Evolutionary conservation across 64 coral and sea anemone species (phyloP), one percentile per base, ranked within the genome.

Genomic region (Pachyseris speciosa): DNA sequence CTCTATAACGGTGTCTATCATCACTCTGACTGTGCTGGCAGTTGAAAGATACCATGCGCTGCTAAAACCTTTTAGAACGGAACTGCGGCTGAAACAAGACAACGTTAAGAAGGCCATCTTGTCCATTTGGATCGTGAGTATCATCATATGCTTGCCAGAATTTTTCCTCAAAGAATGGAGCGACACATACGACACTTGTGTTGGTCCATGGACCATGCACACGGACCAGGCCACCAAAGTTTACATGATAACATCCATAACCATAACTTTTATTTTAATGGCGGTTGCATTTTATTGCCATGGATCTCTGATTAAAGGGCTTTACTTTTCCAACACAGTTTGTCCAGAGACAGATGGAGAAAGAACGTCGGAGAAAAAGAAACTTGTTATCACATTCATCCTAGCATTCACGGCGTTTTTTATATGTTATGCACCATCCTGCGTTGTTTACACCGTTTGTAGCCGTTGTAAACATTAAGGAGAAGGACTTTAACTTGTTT

Each of bases 301-400:
- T 28, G 22, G 53, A 42, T 58, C 33, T 24, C 60, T 88, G 12
- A 63, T 88, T 22, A 55, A 43, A 57, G 51, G 69, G 26, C 37
- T 88, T 32, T 88, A 88, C 37, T 75, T 88, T 4, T 27, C 34
- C 41, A 88, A 88, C 19, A 75, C 86, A 12, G 42, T 88, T 17
- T 74, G 47, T 27, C 31, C 25, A 37, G 9, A 50, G 16, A 27
- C 47, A 31, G n/a, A 26, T 38, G 33, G 27, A 51, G 48, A 61
- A 31, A 39, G 86, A 76, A 28, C 20, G 33, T 1, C 86, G 20
- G 38, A 72, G 74, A 72, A 88, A 37, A 57, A 50, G 86, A 22
- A 88, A 88, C 65, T 68, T 33, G 30, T 36, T 31, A 37, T 68
- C 11, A 68, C 65, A 36, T 68, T 68, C 25, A 17, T 31, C 1